Evolutionary conservation across 2,113 vertebrate genomes (phyloP).

Genomic region (Boleophthalmus pectinirostris): DNA sequence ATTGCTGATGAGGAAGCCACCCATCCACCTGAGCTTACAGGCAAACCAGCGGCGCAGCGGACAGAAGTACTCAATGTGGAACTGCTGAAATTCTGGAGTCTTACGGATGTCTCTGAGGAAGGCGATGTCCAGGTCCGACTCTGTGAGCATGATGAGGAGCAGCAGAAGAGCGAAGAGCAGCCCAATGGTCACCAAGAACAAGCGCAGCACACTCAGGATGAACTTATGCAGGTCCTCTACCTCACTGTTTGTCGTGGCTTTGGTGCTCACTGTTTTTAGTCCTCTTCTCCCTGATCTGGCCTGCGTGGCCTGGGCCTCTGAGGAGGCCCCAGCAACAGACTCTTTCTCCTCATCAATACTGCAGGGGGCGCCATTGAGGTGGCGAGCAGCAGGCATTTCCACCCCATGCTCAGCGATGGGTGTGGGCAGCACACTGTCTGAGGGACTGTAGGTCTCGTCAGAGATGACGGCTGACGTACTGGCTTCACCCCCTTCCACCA

Average conservation of each 20-base stretch:
- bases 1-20: conserved; percentile 89
- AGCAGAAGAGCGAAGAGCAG: conserved; percentile 93
- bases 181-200: conserved; percentile 93
- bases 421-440: conserved; percentile 89
- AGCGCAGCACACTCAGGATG: conserved; percentile 90
- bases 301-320: conserved; percentile 67
- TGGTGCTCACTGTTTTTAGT: conserved; percentile 66
- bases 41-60: conserved; percentile 97
- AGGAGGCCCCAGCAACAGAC: conserved; percentile 72
- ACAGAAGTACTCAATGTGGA: conserved; percentile 98
- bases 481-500: conserved; percentile 79
- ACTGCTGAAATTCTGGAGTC: conserved; percentile 96
- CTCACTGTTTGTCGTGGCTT: conserved; percentile 59
- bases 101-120: conserved; percentile 97
- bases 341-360: conserved; percentile 86
- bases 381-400: conserved; percentile 82
- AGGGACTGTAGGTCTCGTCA: conserved; percentile 89
- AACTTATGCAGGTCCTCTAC: conserved; percentile 92
- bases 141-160: conserved; percentile 93
- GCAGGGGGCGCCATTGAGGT: conserved; percentile 86
- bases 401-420: conserved; percentile 87
- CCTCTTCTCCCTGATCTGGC: conserved; percentile 75
- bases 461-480: conserved; percentile 82
- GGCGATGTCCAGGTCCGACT: conserved; percentile 95
- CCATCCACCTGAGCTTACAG: conserved; percentile 93